Base-by-base conservation (phyloP, 2,888 invertebrate species). In the Oxycera nigricornis region DNA sequence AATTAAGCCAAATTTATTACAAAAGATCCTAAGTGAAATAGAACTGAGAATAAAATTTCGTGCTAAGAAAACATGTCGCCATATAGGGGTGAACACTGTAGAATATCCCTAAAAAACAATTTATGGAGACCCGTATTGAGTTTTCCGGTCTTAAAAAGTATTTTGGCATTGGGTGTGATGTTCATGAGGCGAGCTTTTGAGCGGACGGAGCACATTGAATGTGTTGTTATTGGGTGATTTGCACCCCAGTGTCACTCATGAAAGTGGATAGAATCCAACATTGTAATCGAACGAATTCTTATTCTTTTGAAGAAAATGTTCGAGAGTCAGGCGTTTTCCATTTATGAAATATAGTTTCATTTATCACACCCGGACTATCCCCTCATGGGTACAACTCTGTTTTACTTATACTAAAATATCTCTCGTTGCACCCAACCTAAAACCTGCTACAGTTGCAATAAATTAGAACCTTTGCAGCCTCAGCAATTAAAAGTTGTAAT, bases 401-500 rank as follows among this genome's bases (percentile, higher is more conserved):
- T 7, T 14, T 11, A 3, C 6, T 46, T 46, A 46, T 46, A n/a
- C n/a, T 46, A n/a, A 3, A 7, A 46, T 17, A 14, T 14, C 14
- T 11, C 3, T 14, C 14, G 11, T 46, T 7, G 46, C 26, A 55
- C 61, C 30, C 30, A 26, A 61, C 30, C 26, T n/a, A 61, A 61
- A 55, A 55, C 22, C 55, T 46, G 46, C 59, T 28, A 59, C 28
- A n/a, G 28, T 28, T 59, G 59, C 70, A 52, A 70, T 70, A 70
- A 70, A 70, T 70, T 70, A 20, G 52, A 70, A 55, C 70, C 52
- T 70, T 52, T 52, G 28, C 73, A 78, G 73, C 76, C 77, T 72
- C 74, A 76, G 75, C 78, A 77, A 77, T 78, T 77, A 76, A 77
- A 78, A 77, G 75, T 76, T 77, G 74, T 77, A 78, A 78, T 78